Percentiles rank a stretch among this genome's conserved stretches.
Conservation (phyloP, 2,113 vertebrate species). For the Anolis sagrei region DNA sequence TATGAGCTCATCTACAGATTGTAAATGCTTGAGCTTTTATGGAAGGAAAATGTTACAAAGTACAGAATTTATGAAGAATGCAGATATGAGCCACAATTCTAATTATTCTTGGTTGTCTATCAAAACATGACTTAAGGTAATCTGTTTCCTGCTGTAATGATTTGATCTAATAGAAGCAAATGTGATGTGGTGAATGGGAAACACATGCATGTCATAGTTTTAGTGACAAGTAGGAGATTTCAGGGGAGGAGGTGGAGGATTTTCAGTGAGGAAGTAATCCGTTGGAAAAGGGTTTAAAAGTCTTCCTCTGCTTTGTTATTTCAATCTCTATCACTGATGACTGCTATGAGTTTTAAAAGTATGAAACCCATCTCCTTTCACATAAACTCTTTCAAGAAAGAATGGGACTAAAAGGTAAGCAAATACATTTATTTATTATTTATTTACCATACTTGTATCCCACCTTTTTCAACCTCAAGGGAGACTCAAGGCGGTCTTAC, state of each 20-base stretch:
- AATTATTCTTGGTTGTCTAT: constrained; percentile 45
- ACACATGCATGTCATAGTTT: neutral
- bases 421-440: too few relatives aligned
- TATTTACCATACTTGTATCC: too few relatives aligned
- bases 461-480: too few relatives aligned
- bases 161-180: neutral
- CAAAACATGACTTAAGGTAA: neutral
- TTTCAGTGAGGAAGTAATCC: neutral
- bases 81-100: constrained; percentile 61
- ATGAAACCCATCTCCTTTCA: neutral
- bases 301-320: neutral
- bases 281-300: neutral
- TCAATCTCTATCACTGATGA: neutral
- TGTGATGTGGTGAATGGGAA: neutral
- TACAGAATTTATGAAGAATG: constrained; percentile 60
- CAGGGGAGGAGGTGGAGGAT: too few relatives aligned
- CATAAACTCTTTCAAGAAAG: too few relatives aligned
- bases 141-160: neutral
- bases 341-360: neutral
- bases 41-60: constrained; percentile 71
- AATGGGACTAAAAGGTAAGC: neutral
- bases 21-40: constrained; percentile 71
- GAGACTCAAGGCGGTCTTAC: too few relatives aligned
- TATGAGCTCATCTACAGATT: constrained; percentile 73
- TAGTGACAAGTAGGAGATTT: neutral